These are phyloP conservation scores for Ennomos fuscantarius DNA, from an alignment of 2,888 invertebrate genomes.

Conservation along the genomic window DNA sequence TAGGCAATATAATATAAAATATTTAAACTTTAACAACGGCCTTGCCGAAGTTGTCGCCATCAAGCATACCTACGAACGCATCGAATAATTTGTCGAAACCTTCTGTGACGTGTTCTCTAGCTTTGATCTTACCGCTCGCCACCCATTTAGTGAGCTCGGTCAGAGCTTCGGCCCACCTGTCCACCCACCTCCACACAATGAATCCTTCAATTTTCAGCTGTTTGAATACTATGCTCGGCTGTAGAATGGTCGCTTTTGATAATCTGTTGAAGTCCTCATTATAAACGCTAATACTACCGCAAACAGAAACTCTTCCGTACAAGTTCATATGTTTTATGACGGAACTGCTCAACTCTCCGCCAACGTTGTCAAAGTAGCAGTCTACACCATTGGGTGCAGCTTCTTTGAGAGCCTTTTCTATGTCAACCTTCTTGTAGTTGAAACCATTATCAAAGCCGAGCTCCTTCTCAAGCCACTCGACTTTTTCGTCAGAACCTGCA, in stretches of 20 bases:
- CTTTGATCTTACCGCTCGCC: constrained; percentile 86
- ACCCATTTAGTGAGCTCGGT: constrained; percentile 85
- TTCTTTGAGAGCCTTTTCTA: constrained; percentile 82
- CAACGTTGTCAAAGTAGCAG: constrained; percentile 91
- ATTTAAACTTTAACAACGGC: constrained; percentile 86
- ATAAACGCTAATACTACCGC: constrained; percentile 87
- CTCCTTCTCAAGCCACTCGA: constrained; percentile 87
- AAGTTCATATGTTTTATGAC: constrained; percentile 85
- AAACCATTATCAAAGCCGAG: constrained; percentile 89
- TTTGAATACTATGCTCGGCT: constrained; percentile 81
- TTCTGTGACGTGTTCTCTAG: constrained; percentile 87
- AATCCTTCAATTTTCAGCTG: constrained; percentile 88
- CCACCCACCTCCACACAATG: constrained; percentile 74
- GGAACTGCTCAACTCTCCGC: constrained; percentile 85
- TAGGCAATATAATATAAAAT: too few species aligned
- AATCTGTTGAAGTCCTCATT: constrained; percentile 44
- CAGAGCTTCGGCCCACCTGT: constrained; percentile 85
- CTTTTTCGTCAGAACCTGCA: constrained; percentile 89
- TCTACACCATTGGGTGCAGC: constrained; percentile 78
- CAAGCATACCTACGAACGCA: constrained; percentile 87
- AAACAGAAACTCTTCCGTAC: constrained; percentile 84
- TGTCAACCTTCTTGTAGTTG: constrained; percentile 88
- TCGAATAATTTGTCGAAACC: constrained; percentile 89
- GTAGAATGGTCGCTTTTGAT: constrained; percentile 75
- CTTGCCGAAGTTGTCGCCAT: constrained; percentile 88